Base-by-base conservation (phyloP, 1,140 invertebrate genomes). In the Drosophila subpulchrella region DNA sequence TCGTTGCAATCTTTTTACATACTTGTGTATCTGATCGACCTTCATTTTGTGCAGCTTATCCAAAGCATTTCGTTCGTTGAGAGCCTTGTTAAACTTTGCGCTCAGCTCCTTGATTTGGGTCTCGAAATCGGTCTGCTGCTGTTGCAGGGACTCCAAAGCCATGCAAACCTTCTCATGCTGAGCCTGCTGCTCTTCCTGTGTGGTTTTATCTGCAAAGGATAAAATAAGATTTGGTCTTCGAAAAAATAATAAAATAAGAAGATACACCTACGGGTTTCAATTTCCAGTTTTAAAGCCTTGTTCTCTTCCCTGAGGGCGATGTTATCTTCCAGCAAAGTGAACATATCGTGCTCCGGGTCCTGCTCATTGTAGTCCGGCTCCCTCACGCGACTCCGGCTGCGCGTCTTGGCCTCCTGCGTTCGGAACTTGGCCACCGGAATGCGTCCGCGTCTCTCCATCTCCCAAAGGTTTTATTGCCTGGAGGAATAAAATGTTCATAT, bases 21-120 rank as follows among this genome's bases (percentile, higher is more conserved):
- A 91, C 91, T 72, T 75, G 32, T 80, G 63, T 42, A 92, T 91
- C 51, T 91, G 85, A 58, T 92, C 91, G 5, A 86, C 78, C 36
- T 92, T 92, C 90, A 92, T 90, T 78, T 91, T 91, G 62, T 91
- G 90, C 38, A 91, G 55, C 41, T 92, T 92, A 51, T 92, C 91
- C 46, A 91, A 41, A 0, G 91, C 91, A 27, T 90, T 91, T 15
- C 91, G 72, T 63, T 92, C 91, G 46, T 81, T 91, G 1, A 77
- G 63, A 3, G 72, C 72, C 50, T 91, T 92, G 32, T 60, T 79
- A 5, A 86, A 80, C 50, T 91, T 91, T 4, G 54, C 11, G 13
- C 73, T 75, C 0, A 92, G 50, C 7, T 90, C 88, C 48, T 88
- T 91, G 30, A 92, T 80, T 51, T 91, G 76, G 0, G 59, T 12